phyloP scores from a whole-genome alignment of 2,888 invertebrate species.

The Nephrocerus scutellatus region DNA sequence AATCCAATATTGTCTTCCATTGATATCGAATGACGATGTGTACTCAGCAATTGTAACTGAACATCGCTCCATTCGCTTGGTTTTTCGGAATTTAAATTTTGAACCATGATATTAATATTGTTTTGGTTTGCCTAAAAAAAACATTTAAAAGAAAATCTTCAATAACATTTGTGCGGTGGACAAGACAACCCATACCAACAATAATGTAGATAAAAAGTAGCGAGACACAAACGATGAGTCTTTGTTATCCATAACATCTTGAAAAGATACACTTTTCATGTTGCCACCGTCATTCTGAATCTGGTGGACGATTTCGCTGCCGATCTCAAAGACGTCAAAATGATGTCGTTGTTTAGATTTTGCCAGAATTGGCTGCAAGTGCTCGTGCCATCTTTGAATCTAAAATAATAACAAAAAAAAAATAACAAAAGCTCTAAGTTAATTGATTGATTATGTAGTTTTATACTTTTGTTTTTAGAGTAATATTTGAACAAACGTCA shows the following conservation, averaged over 20 bases:
- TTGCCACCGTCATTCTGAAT: slow-evolving; percentile 17
- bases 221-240: slow-evolving; percentile 34
- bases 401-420: slow-evolving; percentile 17
- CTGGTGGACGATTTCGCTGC: slow-evolving; percentile 36
- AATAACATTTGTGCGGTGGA: background rate
- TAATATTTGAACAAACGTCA: no score
- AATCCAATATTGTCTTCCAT: slow-evolving; percentile 43
- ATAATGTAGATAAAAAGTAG: slow-evolving; percentile 36
- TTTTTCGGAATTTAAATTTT: slow-evolving; percentile 22
- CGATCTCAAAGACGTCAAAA: slow-evolving; percentile 39
- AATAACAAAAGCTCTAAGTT: background rate
- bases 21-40: slow-evolving; percentile 32
- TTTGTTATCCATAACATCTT: slow-evolving; percentile 33
- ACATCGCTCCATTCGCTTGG: slow-evolving; percentile 31
- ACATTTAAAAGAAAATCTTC: background rate
- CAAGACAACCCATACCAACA: slow-evolving; percentile 31
- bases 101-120: slow-evolving; percentile 30
- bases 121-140: slow-evolving; percentile 32
- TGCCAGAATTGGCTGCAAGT: slow-evolving; percentile 37
- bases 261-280: slow-evolving; percentile 24
- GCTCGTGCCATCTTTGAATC: slow-evolving; percentile 41
- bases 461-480: no score
- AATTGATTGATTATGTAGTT: no score
- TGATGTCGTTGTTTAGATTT: slow-evolving; percentile 40
- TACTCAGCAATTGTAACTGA: slow-evolving; percentile 30